phyloP scores from a whole-genome alignment of 2,888 invertebrate species.

The Seira ritae region DNA sequence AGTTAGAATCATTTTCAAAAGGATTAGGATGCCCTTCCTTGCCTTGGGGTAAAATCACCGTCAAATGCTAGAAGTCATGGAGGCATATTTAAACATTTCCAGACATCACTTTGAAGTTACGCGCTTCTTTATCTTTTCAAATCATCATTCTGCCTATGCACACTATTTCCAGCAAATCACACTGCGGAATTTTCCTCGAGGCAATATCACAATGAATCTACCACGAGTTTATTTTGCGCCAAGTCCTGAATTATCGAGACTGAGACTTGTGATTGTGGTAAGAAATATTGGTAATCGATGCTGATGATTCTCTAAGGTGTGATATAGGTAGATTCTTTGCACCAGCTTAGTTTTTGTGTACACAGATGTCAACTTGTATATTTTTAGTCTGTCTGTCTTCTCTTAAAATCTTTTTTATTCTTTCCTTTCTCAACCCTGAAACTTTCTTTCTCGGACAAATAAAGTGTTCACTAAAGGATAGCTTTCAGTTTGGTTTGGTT shows the following conservation, averaged over 20 bases:
- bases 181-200: background rate
- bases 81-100: background rate
- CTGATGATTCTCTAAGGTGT: no score
- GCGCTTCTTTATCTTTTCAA: background rate
- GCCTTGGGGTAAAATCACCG: background rate
- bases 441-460: slow-evolving; percentile 14
- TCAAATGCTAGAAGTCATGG: background rate
- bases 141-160: background rate
- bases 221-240: background rate
- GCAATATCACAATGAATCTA: background rate
- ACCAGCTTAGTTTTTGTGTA: slow-evolving; percentile 14
- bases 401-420: background rate
- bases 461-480: slow-evolving; percentile 13
- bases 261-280: no score
- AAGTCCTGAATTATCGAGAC: no score
- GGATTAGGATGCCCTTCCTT: background rate
- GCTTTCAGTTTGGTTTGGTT: slow-evolving; percentile 36
- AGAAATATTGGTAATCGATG: no score
- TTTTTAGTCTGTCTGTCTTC: slow-evolving; percentile 23
- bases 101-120: background rate
- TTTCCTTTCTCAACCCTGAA: slow-evolving; percentile 28
- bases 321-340: background rate
- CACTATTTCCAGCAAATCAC: background rate
- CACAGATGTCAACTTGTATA: slow-evolving; percentile 40
- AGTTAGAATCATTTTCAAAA: no score